Base-by-base conservation (phyloP, 2,113 vertebrate genomes). In the Anser brachyrhynchus region DNA sequence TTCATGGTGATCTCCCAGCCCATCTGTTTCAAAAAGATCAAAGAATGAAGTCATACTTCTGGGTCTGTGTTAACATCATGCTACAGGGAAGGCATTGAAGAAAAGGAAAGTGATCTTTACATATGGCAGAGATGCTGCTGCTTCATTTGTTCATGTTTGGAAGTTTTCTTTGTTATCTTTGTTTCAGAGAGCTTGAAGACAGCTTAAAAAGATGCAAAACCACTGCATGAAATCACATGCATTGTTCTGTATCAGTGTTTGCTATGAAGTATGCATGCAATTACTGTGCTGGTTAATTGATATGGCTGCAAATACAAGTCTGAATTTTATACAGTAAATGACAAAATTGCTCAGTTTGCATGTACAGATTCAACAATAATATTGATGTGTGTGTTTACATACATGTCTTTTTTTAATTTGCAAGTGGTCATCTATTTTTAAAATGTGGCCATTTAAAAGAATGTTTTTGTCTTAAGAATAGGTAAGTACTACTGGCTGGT, bases 101-200 rank as follows among this genome's bases (percentile, higher is more conserved):
- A 95, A 96, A 96, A 92, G 35, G 75, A 88, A 96, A 97, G 54
- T 73, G 69, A 69, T 79, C 29, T 94, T 97, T 93, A 41, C 33
- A 35, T 74, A 13, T 49, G 73, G 37, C 70, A 90, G 61, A 91
- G 85, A 70, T 7, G n/a, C 82, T 80, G 58, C 31, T 49, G 52
- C 28, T 51, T 7, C 81, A 41, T 94, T 92, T 86, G 95, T 96
- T 96, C 75, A 70, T 26, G 90, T 89, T 81, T 9, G 74, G 69
- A 71, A 19, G 62, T 89, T 93, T 96, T 88, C 77, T 93, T 90
- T 96, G 75, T 31, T 89, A n/a, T 75, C 57, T 84, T 78, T 92
- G 58, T 95, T 95, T 95, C 75, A 82, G 83, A 41, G n/a, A 92
- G 64, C 87, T 92, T 85, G 76, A 57, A 77, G 80, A 6, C 44